These are phyloP conservation scores for Australoheros scitulus DNA, from an alignment of 2,113 vertebrate genomes.

Conservation along the genomic window DNA sequence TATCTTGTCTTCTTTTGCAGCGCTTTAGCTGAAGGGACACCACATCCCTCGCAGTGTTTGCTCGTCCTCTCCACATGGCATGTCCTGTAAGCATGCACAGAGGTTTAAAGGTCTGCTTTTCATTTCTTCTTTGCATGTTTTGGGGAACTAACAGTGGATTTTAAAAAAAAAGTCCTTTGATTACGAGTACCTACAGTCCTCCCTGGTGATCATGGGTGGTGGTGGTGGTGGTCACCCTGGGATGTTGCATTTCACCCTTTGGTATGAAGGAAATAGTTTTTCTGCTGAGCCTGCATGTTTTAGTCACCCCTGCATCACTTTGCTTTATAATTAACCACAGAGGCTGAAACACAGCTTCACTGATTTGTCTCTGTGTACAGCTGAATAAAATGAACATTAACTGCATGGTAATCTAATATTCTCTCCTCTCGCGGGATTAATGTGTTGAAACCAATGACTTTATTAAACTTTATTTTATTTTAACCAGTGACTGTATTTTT, in stretches of 20 bases:
- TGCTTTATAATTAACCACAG: background rate
- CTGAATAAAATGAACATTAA: background rate
- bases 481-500: background rate
- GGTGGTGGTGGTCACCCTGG: background rate
- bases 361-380: background rate
- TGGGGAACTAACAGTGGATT: conserved; percentile 4
- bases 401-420: background rate
- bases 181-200: background rate
- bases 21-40: conserved; percentile 38
- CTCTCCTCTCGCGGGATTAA: no score
- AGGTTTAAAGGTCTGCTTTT: conserved; percentile 35
- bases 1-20: conserved; percentile 61
- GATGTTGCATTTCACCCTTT: conserved; percentile 1
- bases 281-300: background rate
- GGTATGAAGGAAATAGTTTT: background rate
- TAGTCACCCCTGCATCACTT: background rate
- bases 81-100: conserved; percentile 63
- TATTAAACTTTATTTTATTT: background rate
- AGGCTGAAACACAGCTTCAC: background rate
- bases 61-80: conserved; percentile 38
- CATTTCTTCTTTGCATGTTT: conserved; percentile 17
- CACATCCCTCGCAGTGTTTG: conserved; percentile 23
- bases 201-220: background rate
- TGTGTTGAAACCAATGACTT: no score
- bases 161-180: background rate